Evolutionary conservation across 2,888 invertebrate species (phyloP).

Genomic region (Leptarthrus brevirostris): DNA sequence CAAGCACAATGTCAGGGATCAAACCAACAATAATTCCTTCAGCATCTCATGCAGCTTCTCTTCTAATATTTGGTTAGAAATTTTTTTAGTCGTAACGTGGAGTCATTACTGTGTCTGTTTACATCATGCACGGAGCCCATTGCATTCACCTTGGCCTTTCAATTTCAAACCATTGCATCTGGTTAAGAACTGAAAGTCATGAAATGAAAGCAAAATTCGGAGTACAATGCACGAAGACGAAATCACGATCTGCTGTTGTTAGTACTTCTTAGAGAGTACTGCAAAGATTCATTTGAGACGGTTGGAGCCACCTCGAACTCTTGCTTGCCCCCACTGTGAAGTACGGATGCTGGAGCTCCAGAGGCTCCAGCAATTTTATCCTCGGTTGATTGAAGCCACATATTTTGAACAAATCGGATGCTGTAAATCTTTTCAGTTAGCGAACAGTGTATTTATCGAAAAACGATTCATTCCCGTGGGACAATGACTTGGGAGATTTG

Average conservation of each 20-base stretch:
- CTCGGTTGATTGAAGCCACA: background rate
- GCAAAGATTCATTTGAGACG: background rate
- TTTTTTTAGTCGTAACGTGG: background rate
- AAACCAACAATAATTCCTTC: slow-evolving; percentile 1
- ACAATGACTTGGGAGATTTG: background rate
- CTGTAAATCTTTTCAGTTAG: no score
- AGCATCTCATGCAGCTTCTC: background rate
- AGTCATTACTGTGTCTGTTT: background rate
- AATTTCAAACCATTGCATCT: background rate
- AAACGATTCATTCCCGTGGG: background rate
- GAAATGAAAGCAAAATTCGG: slow-evolving; percentile 3
- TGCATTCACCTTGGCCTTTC: slow-evolving; percentile 3
- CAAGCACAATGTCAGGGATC: slow-evolving; percentile 17
- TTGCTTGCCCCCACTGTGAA: background rate
- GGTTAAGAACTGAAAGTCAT: background rate
- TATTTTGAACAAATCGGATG: no score
- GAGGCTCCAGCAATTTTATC: background rate
- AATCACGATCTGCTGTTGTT: background rate
- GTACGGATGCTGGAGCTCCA: no score
- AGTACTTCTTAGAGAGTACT: background rate
- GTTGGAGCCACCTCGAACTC: background rate
- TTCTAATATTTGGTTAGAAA: background rate
- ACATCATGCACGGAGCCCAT: background rate
- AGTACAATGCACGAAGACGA: background rate
- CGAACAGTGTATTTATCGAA: background rate